phyloP scores from a whole-genome alignment of 1,140 invertebrate genomes.

The Meloidogyne hapla region DNA sequence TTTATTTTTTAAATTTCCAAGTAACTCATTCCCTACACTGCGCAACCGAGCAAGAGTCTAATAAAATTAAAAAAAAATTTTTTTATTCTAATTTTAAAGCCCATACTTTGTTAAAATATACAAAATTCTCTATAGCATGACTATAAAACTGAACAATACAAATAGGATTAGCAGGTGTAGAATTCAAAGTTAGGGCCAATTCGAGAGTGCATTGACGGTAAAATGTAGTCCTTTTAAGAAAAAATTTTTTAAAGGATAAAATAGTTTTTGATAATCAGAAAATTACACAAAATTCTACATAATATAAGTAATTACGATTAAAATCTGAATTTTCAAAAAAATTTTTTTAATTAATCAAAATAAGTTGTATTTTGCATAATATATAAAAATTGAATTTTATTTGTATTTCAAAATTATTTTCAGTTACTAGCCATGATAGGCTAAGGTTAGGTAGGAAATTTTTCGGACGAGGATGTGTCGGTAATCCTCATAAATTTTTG shows the following conservation, averaged over 20 bases:
- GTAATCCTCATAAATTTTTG: neutral
- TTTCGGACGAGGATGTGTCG: too few species aligned
- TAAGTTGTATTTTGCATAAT: too few species aligned
- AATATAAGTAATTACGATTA: too few species aligned
- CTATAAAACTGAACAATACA: constrained; percentile 22
- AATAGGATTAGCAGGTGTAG: constrained; percentile 18
- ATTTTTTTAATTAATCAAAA: constrained; percentile 9
- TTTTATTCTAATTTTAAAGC: neutral
- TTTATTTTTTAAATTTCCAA: neutral
- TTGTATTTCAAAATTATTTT: neutral
- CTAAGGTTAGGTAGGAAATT: too few species aligned
- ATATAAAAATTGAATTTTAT: constrained; percentile 11
- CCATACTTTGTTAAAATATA: neutral
- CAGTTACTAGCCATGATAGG: neutral
- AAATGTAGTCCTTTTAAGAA: neutral
- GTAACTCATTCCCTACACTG: neutral
- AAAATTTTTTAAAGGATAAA: too few species aligned
- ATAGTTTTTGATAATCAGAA: too few species aligned
- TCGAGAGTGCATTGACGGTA: constrained; percentile 27
- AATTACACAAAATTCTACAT: too few species aligned
- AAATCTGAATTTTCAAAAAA: too few species aligned
- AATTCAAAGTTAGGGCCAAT: constrained; percentile 23
- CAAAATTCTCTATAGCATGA: constrained; percentile 12
- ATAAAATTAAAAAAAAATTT: neutral
- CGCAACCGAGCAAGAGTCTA: neutral